Percentiles rank a stretch among this genome's conserved stretches.
Evolutionary conservation across 2,797 vertebrate species (phyloP).

Genomic region (Microctenopoma steveboyesi): DNA sequence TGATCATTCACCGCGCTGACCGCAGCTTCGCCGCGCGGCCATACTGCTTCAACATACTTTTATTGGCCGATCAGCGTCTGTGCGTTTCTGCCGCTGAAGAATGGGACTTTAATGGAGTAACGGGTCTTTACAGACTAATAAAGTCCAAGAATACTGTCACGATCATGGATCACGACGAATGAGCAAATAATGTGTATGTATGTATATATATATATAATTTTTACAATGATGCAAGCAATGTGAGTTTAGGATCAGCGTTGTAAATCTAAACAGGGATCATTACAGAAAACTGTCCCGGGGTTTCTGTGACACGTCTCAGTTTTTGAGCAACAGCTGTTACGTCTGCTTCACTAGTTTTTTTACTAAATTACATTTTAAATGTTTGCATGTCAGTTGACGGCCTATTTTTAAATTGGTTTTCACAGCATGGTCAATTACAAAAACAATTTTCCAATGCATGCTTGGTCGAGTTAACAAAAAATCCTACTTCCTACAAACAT

Average conservation of each 20-base stretch:
- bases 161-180: slow-evolving; percentile 53
- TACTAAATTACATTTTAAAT: neutral
- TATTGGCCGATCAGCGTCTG: slow-evolving; percentile 16
- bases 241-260: slow-evolving; percentile 59
- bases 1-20: slow-evolving; percentile 60
- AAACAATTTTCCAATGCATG: neutral
- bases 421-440: neutral
- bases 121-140: slow-evolving; percentile 60
- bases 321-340: slow-evolving; percentile 7
- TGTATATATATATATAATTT: no score
- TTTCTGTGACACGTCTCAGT: slow-evolving; percentile 15
- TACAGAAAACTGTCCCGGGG: slow-evolving; percentile 33
- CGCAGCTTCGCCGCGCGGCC: slow-evolving; percentile 21
- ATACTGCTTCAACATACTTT: slow-evolving; percentile 19
- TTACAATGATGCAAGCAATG: slow-evolving; percentile 52
- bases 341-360: slow-evolving; percentile 3
- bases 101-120: slow-evolving; percentile 50
- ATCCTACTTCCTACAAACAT: neutral
- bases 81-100: slow-evolving; percentile 18
- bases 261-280: slow-evolving; percentile 64
- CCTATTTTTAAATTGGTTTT: neutral
- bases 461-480: neutral
- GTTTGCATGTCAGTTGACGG: neutral
- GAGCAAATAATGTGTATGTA: slow-evolving; percentile 48
- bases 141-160: slow-evolving; percentile 46